Conservation (phyloP, 2,113 vertebrate species). For the Nothobranchius furzeri region DNA sequence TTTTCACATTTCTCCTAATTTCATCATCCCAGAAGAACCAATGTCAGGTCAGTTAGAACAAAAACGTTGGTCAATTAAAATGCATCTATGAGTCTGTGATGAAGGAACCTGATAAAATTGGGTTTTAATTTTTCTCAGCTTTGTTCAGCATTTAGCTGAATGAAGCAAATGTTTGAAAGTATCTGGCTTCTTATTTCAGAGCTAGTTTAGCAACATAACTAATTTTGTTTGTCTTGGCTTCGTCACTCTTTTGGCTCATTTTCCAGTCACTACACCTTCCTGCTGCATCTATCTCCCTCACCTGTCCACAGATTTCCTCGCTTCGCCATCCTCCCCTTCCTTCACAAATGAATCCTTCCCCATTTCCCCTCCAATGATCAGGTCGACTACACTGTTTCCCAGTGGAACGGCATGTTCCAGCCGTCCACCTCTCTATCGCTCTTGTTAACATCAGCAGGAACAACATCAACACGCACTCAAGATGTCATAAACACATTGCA, state of each 20-base stretch:
- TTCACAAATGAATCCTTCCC: slow-evolving; percentile 16
- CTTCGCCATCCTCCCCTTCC: slow-evolving; percentile 5
- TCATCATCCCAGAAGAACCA: slow-evolving; percentile 26
- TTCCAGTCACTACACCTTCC: no score
- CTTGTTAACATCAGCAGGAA: slow-evolving; percentile 64
- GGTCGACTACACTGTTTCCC: slow-evolving; percentile 46
- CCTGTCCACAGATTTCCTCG: slow-evolving; percentile 4
- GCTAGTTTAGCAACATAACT: neutral
- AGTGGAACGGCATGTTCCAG: slow-evolving; percentile 38
- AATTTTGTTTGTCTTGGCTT: no score
- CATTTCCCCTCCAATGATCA: slow-evolving; percentile 37
- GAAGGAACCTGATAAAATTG: neutral
- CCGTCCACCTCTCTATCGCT: slow-evolving; percentile 25
- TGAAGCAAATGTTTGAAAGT: neutral
- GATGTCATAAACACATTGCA: slow-evolving; percentile 76
- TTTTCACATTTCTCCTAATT: slow-evolving; percentile 47
- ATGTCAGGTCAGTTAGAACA: slow-evolving; percentile 22
- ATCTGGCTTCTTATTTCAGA: neutral
- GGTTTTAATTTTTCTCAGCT: no score
- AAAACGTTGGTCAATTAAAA: slow-evolving; percentile 19
- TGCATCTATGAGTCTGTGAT: slow-evolving; percentile 6
- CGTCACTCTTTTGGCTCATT: no score
- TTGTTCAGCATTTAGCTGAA: no score
- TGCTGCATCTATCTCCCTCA: slow-evolving; percentile 1
- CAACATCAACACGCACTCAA: slow-evolving; percentile 61